A percentile compares a stretch with the other conserved stretches of the same genome.
Evolutionary conservation across 1,140 invertebrate genomes (phyloP).

Genomic region (Bombus picipes): DNA sequence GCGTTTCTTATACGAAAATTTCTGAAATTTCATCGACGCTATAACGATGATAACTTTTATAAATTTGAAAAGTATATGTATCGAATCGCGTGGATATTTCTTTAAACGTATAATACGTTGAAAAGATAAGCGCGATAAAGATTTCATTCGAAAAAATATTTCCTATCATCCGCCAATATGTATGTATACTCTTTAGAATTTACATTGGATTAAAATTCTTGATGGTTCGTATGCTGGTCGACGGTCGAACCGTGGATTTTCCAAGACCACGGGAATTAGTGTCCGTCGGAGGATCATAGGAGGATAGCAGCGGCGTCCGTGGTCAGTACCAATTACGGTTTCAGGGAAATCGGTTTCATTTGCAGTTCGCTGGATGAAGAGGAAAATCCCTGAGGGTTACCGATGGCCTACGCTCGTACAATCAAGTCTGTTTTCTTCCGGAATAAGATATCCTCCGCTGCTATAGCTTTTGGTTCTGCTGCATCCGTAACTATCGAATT

Average conservation of each 20-base stretch:
- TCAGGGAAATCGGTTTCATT: conserved; percentile 18
- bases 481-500: not conserved
- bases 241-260: not conserved
- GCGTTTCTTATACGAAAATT: no score
- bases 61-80: no score
- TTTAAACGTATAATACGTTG: not conserved
- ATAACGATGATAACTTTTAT: no score
- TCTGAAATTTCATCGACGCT: no score
- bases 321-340: conserved; percentile 20
- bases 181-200: not conserved
- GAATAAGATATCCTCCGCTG: not conserved
- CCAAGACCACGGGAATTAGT: not conserved
- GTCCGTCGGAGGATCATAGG: not conserved
- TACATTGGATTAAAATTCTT: not conserved
- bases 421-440: not conserved
- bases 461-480: not conserved
- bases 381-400: not conserved
- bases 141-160: no score
- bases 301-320: not conserved
- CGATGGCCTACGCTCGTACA: no score
- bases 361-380: conserved; percentile 3
- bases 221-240: not conserved
- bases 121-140: no score
- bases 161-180: no score
- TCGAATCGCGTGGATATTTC: not conserved